Conservation (phyloP, 2,113 vertebrate species). For the Copsychus sechellarum region DNA sequence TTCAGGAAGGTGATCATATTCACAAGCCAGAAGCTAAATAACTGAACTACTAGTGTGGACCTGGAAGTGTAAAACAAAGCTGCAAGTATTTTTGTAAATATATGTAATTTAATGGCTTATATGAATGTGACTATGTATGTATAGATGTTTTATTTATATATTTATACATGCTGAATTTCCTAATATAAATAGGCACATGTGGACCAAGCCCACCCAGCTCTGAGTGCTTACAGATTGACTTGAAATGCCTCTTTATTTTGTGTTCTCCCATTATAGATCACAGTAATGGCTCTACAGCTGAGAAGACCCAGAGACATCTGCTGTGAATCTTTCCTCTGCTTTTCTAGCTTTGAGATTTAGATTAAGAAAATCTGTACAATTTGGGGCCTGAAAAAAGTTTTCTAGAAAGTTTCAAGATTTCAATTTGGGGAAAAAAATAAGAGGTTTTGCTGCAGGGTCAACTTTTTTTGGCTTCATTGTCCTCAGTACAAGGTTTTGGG, state of each 20-base stretch:
- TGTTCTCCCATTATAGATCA: background rate
- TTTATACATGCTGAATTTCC: slow-evolving; percentile 71
- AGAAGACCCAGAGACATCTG: background rate
- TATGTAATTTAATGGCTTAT: slow-evolving; percentile 28
- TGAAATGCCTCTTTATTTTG: background rate
- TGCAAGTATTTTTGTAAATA: slow-evolving; percentile 74
- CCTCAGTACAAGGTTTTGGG: background rate
- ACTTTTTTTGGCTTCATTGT: background rate
- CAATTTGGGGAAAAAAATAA: background rate
- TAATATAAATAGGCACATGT: slow-evolving; percentile 51
- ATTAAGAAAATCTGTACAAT: background rate
- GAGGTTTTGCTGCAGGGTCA: background rate
- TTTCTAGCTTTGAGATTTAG: background rate
- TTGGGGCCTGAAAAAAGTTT: background rate
- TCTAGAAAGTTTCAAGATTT: background rate
- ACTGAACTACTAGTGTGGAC: background rate
- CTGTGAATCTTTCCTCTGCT: background rate
- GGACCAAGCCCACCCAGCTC: background rate
- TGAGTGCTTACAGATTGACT: background rate
- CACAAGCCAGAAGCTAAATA: background rate
- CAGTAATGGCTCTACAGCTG: background rate
- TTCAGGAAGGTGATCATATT: background rate
- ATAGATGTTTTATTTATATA: slow-evolving; percentile 78
- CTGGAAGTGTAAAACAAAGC: background rate
- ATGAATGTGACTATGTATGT: slow-evolving; percentile 61